A percentile compares a stretch with the other conserved stretches of the same genome.
phyloP scores from a whole-genome alignment of 2,888 invertebrate genomes.

The Portevinia maculata region DNA sequence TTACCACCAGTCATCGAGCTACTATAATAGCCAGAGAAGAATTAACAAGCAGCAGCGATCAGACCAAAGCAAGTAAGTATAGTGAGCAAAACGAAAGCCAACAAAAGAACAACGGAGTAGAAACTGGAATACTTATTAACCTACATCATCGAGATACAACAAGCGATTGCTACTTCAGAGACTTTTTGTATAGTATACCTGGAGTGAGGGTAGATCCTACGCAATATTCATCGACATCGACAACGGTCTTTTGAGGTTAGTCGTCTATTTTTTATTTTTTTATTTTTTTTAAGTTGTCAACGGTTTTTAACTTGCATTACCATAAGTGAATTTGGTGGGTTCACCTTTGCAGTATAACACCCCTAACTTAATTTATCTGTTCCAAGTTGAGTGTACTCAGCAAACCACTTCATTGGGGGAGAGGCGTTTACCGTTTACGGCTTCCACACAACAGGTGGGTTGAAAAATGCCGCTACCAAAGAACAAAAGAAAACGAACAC shows the following conservation, averaged over 20 bases:
- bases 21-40: conserved; percentile 48
- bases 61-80: conserved; percentile 22
- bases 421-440: conserved; percentile 6
- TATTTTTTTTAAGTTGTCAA: conserved; percentile 12
- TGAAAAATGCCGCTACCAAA: conserved; percentile 1
- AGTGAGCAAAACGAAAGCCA: conserved; percentile 9
- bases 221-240: conserved; percentile 30
- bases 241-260: conserved; percentile 31
- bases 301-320: conserved; percentile 51
- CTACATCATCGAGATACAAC: conserved; percentile 62
- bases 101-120: conserved; percentile 61
- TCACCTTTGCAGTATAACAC: conserved; percentile 9
- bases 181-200: conserved; percentile 7
- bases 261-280: background rate
- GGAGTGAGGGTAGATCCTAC: conserved; percentile 26
- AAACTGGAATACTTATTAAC: conserved; percentile 74
- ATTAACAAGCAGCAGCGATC: conserved; percentile 29
- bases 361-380: conserved; percentile 35
- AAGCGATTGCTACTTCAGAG: conserved; percentile 48
- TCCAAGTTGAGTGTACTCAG: conserved; percentile 20
- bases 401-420: background rate
- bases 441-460: conserved; percentile 41
- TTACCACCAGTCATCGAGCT: conserved; percentile 44
- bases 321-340: conserved; percentile 47
- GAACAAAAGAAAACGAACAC: background rate